Evolutionary conservation across 2,113 vertebrate genomes (phyloP), one percentile per base, ranked within the genome.

Genomic region (Daphoenositta chrysoptera): DNA sequence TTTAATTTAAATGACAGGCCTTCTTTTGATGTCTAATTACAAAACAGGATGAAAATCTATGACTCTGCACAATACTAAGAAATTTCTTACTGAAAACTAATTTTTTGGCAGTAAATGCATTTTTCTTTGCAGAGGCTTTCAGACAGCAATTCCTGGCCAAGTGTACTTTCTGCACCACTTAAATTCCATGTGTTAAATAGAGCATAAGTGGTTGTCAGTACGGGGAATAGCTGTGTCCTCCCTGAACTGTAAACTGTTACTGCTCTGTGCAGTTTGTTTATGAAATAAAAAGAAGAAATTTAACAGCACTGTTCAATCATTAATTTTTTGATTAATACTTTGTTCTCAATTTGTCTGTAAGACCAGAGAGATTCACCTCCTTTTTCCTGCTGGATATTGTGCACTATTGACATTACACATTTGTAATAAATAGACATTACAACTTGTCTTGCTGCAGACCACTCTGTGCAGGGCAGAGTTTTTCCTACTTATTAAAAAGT

Each of bases 131-230:
- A 83, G 86, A 83, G 35, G 11, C 26, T 92, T 86, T 92, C 76
- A 90, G 69, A 71, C 35, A 81, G 31, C 48, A 71, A 77, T 37
- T 92, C 47, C 63, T 66, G 26, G 47, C 71, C 94, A 90, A 95
- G 87, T 90, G 82, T 96, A 95, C 92, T 88, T 90, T 94, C 87
- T 89, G 85, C 63, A 81, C 51, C 47, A 81, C 76, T 96, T 92
- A 88, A 92, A 94, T 94, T 95, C 95, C 93, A 47, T 17, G 6
- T 90, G 93, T 91, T 95, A 96, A 96, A 91, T 95, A 92, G 95
- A 95, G 85, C 93, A 56, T 90, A 93, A 96, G 85, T 75, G 44
- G 95, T 70, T 96, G 93, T 95, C 95, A 95, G 87, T 58, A 71
- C 15, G 21, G 72, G 37, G 76, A 50, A 88, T 44, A 92, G 40